Evolutionary conservation across 2,113 vertebrate species (phyloP).

Genomic region (Sturnus vulgaris): DNA sequence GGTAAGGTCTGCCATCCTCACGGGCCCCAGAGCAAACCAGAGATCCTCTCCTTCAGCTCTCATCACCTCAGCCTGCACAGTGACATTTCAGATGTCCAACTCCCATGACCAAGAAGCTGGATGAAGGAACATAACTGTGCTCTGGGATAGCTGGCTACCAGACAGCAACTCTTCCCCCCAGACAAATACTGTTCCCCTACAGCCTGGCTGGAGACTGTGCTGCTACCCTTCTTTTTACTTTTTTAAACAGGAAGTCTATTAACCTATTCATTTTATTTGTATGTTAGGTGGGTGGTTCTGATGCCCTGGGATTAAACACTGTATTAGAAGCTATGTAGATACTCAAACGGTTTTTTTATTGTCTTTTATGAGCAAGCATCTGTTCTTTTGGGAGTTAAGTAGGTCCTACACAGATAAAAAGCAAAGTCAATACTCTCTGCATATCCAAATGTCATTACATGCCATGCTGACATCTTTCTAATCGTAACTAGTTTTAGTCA

Average conservation of each 20-base stretch:
- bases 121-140: not conserved
- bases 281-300: not conserved
- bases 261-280: not conserved
- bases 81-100: not conserved
- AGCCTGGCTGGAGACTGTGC: accelerated
- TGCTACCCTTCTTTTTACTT: not conserved
- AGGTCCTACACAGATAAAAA: not conserved
- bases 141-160: not conserved
- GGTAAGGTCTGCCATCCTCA: not conserved
- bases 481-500: not conserved
- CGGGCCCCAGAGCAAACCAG: not conserved
- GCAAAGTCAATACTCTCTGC: not conserved
- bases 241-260: not conserved
- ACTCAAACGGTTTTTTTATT: not conserved
- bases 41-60: not conserved
- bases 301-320: not conserved
- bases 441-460: not conserved
- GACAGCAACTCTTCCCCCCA: not conserved
- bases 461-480: not conserved
- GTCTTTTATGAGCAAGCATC: not conserved
- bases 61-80: not conserved
- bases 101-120: not conserved
- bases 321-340: not conserved
- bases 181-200: not conserved
- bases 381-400: not conserved